Base-by-base conservation (phyloP, 2,888 invertebrate species). In the Cephus pygmeus region DNA sequence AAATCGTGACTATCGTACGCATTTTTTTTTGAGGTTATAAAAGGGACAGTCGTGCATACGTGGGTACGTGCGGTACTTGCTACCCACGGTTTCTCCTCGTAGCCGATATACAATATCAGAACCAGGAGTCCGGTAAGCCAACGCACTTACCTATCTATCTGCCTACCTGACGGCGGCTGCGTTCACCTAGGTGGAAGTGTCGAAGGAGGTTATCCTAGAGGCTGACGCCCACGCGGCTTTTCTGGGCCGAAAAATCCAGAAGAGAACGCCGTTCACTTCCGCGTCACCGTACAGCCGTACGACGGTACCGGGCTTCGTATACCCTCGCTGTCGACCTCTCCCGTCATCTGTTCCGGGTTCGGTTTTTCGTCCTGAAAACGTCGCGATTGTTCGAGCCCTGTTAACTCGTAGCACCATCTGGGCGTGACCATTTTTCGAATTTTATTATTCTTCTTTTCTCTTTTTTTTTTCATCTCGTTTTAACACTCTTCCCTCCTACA, bases 211-310 rank as follows among this genome's bases (percentile, higher is more conserved):
- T 56, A 56, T 56, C 40, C 15, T 56, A 56, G 40, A 23, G 40
- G 40, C 40, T 86, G 83, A 87, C 89, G 86, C 89, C 88, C 88
- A 89, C 89, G 88, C 86, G 79, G 85, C 79, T 81, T 88, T 89
- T 88, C 89, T 89, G 89, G 89, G 88, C 88, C 88, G 88, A 89
- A 89, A 89, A 89, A 89, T 89, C 12, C 36, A n/a, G 79, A 76
- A 68, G 78, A 79, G 79, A 81, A 79, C 79, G 81, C 89, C 89
- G 84, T 88, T 88, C 88, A 88, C 89, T 88, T 89, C 89, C 89
- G 88, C 86, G 88, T 88, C 87, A 86, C 85, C 79, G 76, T 40
- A 68, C 75, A 69, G 77, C 73, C 77, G 77, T 69, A 40, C 68
- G 77, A 56, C 77, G 73, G 76, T 40, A 74, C 69, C 12, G 76